phyloP scores from a whole-genome alignment of 2,797 vertebrate species.

The Merluccius polli region DNA sequence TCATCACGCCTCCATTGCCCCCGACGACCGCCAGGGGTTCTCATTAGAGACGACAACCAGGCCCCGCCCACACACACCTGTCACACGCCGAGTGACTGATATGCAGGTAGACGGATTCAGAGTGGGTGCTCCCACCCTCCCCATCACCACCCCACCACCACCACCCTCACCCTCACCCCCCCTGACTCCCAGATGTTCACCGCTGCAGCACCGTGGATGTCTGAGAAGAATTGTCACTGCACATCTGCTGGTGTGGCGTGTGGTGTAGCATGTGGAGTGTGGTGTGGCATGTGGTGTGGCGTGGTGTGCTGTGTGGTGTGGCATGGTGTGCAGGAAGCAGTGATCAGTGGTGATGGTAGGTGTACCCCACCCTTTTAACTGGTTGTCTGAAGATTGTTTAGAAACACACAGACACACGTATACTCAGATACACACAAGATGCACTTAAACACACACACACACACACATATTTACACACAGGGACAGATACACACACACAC shows the following conservation, averaged over 20 bases:
- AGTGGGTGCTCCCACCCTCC: conserved; percentile 31
- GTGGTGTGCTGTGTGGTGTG: no score
- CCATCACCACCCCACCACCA: conserved; percentile 37
- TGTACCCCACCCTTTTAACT: no score
- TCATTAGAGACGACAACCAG: conserved; percentile 51
- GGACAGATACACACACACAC: conserved; percentile 30
- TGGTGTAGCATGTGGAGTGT: no score
- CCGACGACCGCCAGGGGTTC: conserved; percentile 29
- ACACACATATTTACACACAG: conserved; percentile 23
- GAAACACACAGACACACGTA: conserved; percentile 35
- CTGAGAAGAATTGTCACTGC: no score
- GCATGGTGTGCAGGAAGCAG: no score
- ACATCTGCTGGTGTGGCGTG: no score
- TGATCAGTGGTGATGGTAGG: no score
- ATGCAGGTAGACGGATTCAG: conserved; percentile 55
- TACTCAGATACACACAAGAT: conserved; percentile 20
- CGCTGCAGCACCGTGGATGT: no score
- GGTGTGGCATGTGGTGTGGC: no score
- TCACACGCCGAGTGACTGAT: conserved; percentile 51
- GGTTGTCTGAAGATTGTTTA: no score
- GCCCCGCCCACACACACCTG: conserved; percentile 53
- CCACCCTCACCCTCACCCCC: conserved; percentile 39
- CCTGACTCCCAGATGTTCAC: no score
- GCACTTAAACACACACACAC: conserved; percentile 38
- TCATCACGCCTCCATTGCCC: background rate